phyloP scores from a whole-genome alignment of 2,888 invertebrate species.

The Eristalis arbustorum region DNA sequence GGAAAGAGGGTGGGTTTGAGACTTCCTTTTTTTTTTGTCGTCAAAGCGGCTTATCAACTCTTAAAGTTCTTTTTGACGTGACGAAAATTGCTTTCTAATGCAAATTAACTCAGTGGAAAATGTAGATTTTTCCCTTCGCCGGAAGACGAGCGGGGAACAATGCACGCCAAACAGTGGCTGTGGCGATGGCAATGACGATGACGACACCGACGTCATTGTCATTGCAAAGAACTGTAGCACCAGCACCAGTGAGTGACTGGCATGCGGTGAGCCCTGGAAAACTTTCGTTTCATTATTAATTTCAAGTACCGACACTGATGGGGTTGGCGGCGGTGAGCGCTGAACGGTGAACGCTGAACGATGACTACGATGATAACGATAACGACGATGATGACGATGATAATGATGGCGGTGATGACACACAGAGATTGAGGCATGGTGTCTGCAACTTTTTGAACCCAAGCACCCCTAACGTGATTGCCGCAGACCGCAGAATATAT shows the following conservation, averaged over 20 bases:
- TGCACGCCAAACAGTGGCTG: slow-evolving; percentile 2
- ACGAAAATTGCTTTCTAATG: slow-evolving; percentile 71
- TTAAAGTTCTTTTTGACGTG: slow-evolving; percentile 70
- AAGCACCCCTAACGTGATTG: slow-evolving; percentile 9
- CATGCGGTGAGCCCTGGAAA: slow-evolving; percentile 63
- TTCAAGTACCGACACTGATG: slow-evolving; percentile 47
- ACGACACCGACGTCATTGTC: slow-evolving; percentile 18
- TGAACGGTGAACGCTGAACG: background rate
- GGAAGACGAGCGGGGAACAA: background rate
- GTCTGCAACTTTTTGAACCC: slow-evolving; percentile 8
- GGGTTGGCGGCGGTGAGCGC: slow-evolving; percentile 6
- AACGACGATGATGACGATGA: slow-evolving; percentile 32
- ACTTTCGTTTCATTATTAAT: slow-evolving; percentile 69
- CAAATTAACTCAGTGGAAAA: slow-evolving; percentile 67
- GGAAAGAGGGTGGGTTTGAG: slow-evolving; percentile 25
- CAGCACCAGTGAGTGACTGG: slow-evolving; percentile 29
- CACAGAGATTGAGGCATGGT: slow-evolving; percentile 32
- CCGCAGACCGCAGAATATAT: slow-evolving; percentile 57
- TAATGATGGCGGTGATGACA: slow-evolving; percentile 19
- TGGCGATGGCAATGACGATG: background rate
- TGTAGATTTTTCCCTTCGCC: slow-evolving; percentile 49
- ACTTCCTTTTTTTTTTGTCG: slow-evolving; percentile 44
- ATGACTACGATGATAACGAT: background rate
- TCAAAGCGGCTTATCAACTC: slow-evolving; percentile 70
- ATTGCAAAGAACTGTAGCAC: slow-evolving; percentile 25